Evolutionary conservation across 2,113 vertebrate genomes (phyloP), one percentile per base, ranked within the genome.

Genomic region (Misgurnus anguillicaudatus): DNA sequence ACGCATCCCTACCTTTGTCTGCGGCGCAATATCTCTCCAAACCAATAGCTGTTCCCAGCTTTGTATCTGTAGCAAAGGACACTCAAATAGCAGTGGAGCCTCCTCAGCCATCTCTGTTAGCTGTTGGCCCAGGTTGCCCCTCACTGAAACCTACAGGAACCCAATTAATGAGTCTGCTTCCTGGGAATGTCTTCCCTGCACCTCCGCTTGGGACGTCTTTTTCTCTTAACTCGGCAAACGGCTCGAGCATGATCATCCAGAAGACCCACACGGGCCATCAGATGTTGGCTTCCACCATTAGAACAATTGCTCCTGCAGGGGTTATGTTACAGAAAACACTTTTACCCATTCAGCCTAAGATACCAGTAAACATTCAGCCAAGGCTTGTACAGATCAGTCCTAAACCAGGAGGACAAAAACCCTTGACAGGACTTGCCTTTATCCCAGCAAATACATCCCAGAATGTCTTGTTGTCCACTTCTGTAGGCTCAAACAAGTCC

Each of bases 301-400:
- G 90, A 72, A 70, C 90, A 4, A 78, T 88, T 3, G 62, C 84
- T 4, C 64, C 87, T 2, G 83, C 89, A 0, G 89, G 91, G 57
- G 85, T 93, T 55, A 21, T 93, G 63, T 69, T 92, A 64, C 90
- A 93, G 79, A 89, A 90, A 0, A 90, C 85, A 0, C 90, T 89
- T 1, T 84, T 91, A 24, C 89, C 86, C 8, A 94, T 94, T 63
- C 93, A 94, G 36, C 92, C 92, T 85, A 94, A 93, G 80, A 82
- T 93, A 64, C 91, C 91, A n/a, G 81, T 93, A 82, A 94, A 85
- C 87, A 93, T 94, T 19, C 93, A 94, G 77, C 92, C 93, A 41
- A 86, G 92, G 60, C 78, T 93, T 62, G 90, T 94, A 31, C 92
- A 94, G 67, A 93, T 93, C 3, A 94, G 92, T 80, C 92, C 93